A percentile compares a stretch with the other conserved stretches of the same genome.
These are phyloP conservation scores for Pachyramphus minor DNA, from an alignment of 2,113 vertebrate species.

Conservation along the genomic window DNA sequence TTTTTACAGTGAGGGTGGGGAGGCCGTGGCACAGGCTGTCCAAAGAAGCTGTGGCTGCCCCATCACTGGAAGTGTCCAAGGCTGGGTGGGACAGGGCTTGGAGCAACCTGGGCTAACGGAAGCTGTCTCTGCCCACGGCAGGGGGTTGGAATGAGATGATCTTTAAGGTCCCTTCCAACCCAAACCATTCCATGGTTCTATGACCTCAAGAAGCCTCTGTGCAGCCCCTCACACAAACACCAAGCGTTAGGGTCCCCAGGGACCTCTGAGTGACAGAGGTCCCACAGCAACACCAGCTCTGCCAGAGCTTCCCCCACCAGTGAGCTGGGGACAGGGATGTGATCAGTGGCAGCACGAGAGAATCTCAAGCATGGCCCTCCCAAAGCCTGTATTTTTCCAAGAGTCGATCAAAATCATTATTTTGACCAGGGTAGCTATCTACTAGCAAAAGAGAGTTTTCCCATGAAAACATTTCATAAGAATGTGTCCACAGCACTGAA, in stretches of 20 bases:
- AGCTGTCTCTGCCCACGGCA: not conserved
- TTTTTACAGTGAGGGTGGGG: rapidly evolving
- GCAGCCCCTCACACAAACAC: not conserved
- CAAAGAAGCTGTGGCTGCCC: not conserved
- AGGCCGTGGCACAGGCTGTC: not conserved
- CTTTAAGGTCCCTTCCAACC: not conserved
- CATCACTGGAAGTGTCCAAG: not conserved
- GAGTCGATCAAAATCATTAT: slow-evolving; percentile 18
- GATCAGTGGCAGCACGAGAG: not conserved
- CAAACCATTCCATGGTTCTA: not conserved
- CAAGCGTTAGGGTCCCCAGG: not conserved
- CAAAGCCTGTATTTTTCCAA: not conserved
- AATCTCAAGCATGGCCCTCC: not conserved
- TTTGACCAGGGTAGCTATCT: slow-evolving; percentile 15
- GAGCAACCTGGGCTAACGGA: rapidly evolving
- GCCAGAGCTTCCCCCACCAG: not conserved
- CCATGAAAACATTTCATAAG: slow-evolving; percentile 41
- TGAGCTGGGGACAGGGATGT: not conserved
- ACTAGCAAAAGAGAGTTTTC: slow-evolving; percentile 42
- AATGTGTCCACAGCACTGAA: not conserved
- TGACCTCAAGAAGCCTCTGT: no score
- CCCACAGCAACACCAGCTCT: not conserved
- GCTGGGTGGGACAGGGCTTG: rapidly evolving
- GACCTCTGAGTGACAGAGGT: not conserved
- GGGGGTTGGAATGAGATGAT: rapidly evolving